Percentiles rank a stretch among this genome's conserved stretches.
Conservation (phyloP, 2,888 invertebrate genomes). For the Dastarcus helophoroides region DNA sequence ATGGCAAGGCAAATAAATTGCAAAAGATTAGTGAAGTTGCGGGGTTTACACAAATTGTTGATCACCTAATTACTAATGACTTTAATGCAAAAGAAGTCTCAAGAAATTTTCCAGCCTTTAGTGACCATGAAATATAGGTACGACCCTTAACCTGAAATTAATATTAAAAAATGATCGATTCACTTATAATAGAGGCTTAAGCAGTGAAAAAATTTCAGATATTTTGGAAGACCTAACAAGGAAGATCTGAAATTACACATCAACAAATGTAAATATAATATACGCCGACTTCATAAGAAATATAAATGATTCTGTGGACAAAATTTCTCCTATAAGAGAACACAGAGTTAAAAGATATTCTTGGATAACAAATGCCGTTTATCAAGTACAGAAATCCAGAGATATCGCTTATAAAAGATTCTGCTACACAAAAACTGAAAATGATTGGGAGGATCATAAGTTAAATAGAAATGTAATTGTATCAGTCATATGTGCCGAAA, state of each 20-base stretch:
- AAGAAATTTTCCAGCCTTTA: no score
- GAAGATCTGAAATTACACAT: background rate
- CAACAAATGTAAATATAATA: background rate
- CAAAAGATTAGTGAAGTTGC: background rate
- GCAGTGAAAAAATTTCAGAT: background rate
- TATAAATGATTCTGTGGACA: background rate
- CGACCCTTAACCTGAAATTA: background rate
- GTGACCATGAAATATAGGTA: background rate
- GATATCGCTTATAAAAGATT: constrained; percentile 1
- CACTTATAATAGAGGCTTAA: background rate
- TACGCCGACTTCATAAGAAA: background rate
- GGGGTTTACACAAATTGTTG: background rate
- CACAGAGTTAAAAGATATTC: background rate
- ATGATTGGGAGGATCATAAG: background rate
- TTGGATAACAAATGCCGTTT: constrained; percentile 1
- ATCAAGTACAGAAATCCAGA: background rate
- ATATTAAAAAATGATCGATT: background rate
- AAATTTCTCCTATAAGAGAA: background rate
- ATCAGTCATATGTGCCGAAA: no score
- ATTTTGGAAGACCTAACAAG: background rate
- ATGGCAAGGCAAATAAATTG: background rate
- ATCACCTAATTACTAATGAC: background rate
- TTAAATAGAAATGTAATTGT: background rate
- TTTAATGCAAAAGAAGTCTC: no score
- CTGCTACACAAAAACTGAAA: background rate